Percentiles rank a stretch among this genome's conserved stretches.
These are phyloP conservation scores for Drosophila kuntzei DNA, from an alignment of 2,888 invertebrate genomes.

Conservation along the genomic window DNA sequence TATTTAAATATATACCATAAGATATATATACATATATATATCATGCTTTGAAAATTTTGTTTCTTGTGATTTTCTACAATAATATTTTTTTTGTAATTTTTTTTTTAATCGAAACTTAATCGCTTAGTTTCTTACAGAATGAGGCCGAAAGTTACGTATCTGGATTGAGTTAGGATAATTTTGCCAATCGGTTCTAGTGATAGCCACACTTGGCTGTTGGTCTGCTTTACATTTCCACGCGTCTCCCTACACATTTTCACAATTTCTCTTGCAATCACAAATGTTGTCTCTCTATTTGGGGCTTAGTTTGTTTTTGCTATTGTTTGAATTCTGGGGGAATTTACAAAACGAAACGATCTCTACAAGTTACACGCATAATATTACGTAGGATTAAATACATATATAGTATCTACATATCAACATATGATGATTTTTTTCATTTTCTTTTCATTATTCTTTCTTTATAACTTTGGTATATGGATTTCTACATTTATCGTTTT, in stretches of 20 bases:
- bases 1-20: slow-evolving; percentile 55
- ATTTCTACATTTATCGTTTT: slow-evolving; percentile 74
- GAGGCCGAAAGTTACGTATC: slow-evolving; percentile 86
- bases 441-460: slow-evolving; percentile 48
- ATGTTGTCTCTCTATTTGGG: slow-evolving; percentile 42
- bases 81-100: slow-evolving; percentile 33
- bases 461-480: slow-evolving; percentile 83
- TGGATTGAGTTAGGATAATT: slow-evolving; percentile 79
- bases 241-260: slow-evolving; percentile 18
- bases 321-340: slow-evolving; percentile 44
- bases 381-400: slow-evolving; percentile 58
- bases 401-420: slow-evolving; percentile 78
- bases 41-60: slow-evolving; percentile 61
- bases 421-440: slow-evolving; percentile 62
- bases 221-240: slow-evolving; percentile 47
- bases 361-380: slow-evolving; percentile 69
- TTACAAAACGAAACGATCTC: slow-evolving; percentile 75
- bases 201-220: slow-evolving; percentile 32
- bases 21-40: slow-evolving; percentile 51
- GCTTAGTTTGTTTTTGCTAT: slow-evolving; percentile 39
- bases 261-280: slow-evolving; percentile 58
- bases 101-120: slow-evolving; percentile 59
- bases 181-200: slow-evolving; percentile 36
- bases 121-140: slow-evolving; percentile 84
- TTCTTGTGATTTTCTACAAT: slow-evolving; percentile 63